Percentiles rank a stretch among this genome's conserved stretches.
These are phyloP conservation scores for Tinea pellionella DNA, from an alignment of 2,888 invertebrate genomes.

Conservation along the genomic window DNA sequence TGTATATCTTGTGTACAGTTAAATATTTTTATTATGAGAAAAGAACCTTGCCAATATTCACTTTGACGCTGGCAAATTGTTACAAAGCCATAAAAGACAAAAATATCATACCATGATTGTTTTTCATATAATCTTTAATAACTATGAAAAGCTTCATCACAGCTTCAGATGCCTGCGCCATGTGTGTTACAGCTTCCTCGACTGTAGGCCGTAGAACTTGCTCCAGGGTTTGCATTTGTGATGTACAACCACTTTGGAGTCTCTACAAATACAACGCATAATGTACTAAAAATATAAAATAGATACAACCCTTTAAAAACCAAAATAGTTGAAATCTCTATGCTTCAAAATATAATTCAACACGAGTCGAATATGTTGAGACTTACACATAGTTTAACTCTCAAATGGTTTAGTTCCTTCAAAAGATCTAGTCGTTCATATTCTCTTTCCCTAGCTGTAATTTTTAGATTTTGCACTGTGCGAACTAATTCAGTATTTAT, in stretches of 20 bases:
- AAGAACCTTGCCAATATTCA: too few species aligned
- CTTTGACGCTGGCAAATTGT: too few species aligned
- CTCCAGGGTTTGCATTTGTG: conserved; percentile 38
- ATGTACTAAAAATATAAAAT: too few species aligned
- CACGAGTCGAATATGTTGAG: too few species aligned
- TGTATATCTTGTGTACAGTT: too few species aligned
- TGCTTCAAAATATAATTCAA: too few species aligned
- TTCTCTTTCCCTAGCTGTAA: conserved; percentile 45
- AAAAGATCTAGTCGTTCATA: conserved; percentile 50
- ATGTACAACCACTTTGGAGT: conserved; percentile 38
- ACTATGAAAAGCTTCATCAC: conserved; percentile 41
- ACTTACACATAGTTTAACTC: conserved; percentile 54
- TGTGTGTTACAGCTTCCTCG: conserved; percentile 40
- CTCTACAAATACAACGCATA: conserved; percentile 26
- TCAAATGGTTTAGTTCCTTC: conserved; percentile 52
- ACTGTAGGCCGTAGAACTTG: conserved; percentile 38
- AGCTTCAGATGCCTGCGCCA: conserved; percentile 46
- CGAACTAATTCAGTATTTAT: conserved; percentile 52
- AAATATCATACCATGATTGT: conserved; percentile 21
- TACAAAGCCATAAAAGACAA: too few species aligned
- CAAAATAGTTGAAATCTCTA: too few species aligned
- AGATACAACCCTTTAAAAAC: too few species aligned
- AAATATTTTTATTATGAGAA: too few species aligned
- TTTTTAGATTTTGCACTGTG: conserved; percentile 52
- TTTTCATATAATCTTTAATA: conserved; percentile 35